These are phyloP conservation scores for Cuniculus paca DNA, from an alignment of 2,797 vertebrate species.

Conservation along the genomic window DNA sequence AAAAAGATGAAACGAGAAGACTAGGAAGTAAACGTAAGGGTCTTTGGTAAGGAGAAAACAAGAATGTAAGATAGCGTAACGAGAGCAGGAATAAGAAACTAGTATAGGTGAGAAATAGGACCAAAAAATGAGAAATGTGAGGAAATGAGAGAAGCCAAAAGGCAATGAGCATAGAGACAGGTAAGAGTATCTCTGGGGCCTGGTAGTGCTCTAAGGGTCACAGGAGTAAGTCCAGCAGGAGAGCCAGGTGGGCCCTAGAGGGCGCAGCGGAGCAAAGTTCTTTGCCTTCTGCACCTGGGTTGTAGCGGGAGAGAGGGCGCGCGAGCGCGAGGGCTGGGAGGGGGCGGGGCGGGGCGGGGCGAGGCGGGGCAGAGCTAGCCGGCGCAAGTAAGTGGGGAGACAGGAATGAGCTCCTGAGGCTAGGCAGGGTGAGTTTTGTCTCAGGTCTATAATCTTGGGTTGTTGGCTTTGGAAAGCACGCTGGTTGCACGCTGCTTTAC, in stretches of 20 bases:
- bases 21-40: background rate
- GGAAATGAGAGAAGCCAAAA: background rate
- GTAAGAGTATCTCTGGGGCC: background rate
- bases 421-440: background rate
- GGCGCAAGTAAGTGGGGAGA: background rate
- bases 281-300: background rate
- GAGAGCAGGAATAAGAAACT: background rate
- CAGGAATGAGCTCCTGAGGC: background rate
- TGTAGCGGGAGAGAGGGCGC: too few species aligned
- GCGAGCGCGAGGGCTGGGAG: too few species aligned
- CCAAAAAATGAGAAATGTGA: background rate
- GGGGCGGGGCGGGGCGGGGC: background rate
- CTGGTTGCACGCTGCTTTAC: background rate
- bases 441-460: background rate
- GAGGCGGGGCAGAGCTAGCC: background rate
- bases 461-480: background rate
- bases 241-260: rapidly evolving
- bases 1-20: background rate
- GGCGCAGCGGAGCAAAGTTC: background rate
- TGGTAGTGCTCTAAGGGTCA: rapidly evolving
- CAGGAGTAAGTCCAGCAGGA: rapidly evolving
- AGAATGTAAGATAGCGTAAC: background rate
- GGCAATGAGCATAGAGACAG: background rate
- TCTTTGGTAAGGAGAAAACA: background rate
- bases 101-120: background rate